Percentiles rank a stretch among this genome's conserved stretches.
These are phyloP conservation scores for Mormyrus proboscirostris DNA, from an alignment of 2,797 vertebrate genomes.

Conservation along the genomic window DNA sequence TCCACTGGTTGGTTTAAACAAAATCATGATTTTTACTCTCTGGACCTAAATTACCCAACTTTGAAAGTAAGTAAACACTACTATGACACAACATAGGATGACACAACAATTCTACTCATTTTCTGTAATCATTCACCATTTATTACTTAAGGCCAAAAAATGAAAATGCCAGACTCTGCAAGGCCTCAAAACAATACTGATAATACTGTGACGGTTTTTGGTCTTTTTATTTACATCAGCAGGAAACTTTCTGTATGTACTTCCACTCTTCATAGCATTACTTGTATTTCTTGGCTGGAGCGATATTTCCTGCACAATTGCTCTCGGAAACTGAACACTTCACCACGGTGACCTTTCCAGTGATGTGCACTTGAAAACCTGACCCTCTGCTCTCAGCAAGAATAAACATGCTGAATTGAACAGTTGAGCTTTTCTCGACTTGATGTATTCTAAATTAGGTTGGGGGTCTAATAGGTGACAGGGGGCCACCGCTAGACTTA, in stretches of 20 bases:
- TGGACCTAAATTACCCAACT: background rate
- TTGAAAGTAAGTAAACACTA: background rate
- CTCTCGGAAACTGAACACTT: background rate
- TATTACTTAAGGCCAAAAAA: background rate
- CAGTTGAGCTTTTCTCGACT: background rate
- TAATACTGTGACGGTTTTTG: background rate
- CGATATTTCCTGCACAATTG: background rate
- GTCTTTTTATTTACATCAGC: background rate
- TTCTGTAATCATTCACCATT: background rate
- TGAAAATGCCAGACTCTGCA: too few species aligned
- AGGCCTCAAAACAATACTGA: background rate
- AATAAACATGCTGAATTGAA: background rate
- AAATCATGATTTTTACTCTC: background rate
- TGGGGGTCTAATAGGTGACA: too few species aligned
- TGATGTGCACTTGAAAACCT: constrained; percentile 8
- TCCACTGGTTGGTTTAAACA: background rate
- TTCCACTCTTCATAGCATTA: background rate
- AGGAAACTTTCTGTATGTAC: background rate
- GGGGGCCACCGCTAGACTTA: too few species aligned
- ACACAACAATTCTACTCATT: background rate
- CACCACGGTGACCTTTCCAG: background rate
- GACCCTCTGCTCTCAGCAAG: background rate
- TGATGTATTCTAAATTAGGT: background rate
- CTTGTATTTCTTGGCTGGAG: background rate
- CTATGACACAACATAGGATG: background rate